Percentiles rank a stretch among this genome's conserved stretches.
phyloP scores from a whole-genome alignment of 2,888 invertebrate genomes.

The Mayetiola destructor region DNA sequence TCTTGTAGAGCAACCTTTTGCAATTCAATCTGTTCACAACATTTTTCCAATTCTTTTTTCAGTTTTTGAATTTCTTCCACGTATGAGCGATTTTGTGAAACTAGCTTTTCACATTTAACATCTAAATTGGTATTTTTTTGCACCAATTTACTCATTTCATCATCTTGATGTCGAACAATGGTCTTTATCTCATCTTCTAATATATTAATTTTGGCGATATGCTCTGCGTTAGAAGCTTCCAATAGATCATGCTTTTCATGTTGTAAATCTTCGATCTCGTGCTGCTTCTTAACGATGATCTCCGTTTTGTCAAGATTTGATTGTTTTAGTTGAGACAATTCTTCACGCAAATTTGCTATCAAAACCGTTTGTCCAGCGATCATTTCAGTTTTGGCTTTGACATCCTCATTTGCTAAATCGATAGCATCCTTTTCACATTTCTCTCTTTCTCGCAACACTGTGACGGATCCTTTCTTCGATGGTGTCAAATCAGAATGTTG shows the following conservation, averaged over 20 bases:
- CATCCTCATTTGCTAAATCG: slow-evolving; percentile 33
- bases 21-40: slow-evolving; percentile 10
- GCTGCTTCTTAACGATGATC: slow-evolving; percentile 25
- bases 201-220: slow-evolving; percentile 17
- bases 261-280: slow-evolving; percentile 21
- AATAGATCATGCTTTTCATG: slow-evolving; percentile 23
- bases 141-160: slow-evolving; percentile 18
- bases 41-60: slow-evolving; percentile 12
- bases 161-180: slow-evolving; percentile 19
- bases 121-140: slow-evolving; percentile 17
- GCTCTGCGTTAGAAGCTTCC: slow-evolving; percentile 22
- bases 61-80: background rate
- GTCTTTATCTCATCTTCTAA: slow-evolving; percentile 26
- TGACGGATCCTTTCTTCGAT: slow-evolving; percentile 17
- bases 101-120: slow-evolving; percentile 16
- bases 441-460: background rate
- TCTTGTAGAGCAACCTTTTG: slow-evolving; percentile 18
- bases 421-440: slow-evolving; percentile 33
- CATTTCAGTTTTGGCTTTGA: slow-evolving; percentile 38
- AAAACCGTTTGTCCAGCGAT: slow-evolving; percentile 38
- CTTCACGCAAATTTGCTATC: slow-evolving; percentile 38
- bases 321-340: slow-evolving; percentile 31
- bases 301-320: slow-evolving; percentile 26
- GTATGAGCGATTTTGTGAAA: slow-evolving; percentile 15
- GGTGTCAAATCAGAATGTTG: slow-evolving; percentile 26